Base-by-base conservation (phyloP, 2,797 vertebrate species). In the Apodemus agrarius region DNA sequence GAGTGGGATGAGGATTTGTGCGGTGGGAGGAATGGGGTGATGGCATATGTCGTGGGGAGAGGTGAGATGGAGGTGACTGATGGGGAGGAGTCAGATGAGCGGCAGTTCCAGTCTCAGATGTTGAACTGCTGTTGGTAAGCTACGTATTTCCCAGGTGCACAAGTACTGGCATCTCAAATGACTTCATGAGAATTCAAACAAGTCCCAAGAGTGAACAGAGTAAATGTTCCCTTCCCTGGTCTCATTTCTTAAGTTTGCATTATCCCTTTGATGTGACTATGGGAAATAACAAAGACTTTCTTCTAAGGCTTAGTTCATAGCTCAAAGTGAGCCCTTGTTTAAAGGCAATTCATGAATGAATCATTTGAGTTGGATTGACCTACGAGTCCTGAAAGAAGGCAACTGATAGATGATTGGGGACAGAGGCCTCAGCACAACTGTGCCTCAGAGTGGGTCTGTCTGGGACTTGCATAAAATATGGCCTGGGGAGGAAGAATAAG, bases 271-370 rank as follows among this genome's bases (percentile, higher is more conserved):
- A 46, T 37, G 40, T 59, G 2, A 14, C 5, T 9, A 43, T 9
- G 31, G 76, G 16, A 82, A 22, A 83, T 67, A 29, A 67, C 7
- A 29, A 79, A 29, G 26, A 17, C 17, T 91, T 4, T 57, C 16
- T 95, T 72, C 31, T 19, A 54, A 26, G 21, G 46, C 26, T 59
- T 59, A 74, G 43, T 24, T 89, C 61, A 82, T 46, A 79, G 91
- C 29, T 61, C 89, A 72, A 46, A 85, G 16, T 80, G 5, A 95
- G 54, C 43, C 22, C 17, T 59, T 65, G 7, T 59, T 93, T 12
- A 57, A 0, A 17, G 63, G 40, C 1, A 61, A 43, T n/a, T 72
- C 52, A n/a, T 72, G 31, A 57, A 78, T 59, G 29, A 63, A 74
- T 67, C 46, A 37, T 37, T 22, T 82, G 83, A 61, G n/a, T 74